Conservation (phyloP, 2,113 vertebrate genomes). For the Malurus melanocephalus region DNA sequence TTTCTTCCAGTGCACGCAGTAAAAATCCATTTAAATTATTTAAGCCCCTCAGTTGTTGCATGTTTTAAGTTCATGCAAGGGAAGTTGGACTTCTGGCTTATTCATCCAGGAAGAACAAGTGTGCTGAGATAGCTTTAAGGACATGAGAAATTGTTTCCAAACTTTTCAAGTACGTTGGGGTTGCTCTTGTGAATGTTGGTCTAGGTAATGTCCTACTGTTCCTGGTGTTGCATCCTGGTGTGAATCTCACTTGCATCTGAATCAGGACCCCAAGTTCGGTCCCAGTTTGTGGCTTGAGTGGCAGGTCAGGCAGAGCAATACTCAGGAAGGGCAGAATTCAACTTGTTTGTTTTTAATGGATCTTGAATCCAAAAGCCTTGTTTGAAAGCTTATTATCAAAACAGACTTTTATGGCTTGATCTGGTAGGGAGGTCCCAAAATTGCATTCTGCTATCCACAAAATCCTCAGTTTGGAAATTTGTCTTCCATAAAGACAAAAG, state of each 20-base stretch:
- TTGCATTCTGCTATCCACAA: not conserved
- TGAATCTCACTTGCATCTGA: not conserved
- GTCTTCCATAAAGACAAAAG: not conserved
- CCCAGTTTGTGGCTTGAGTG: not conserved
- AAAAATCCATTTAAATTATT: not conserved
- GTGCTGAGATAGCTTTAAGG: not conserved
- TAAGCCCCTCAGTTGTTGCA: not conserved
- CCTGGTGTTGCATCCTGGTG: not conserved
- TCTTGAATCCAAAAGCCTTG: not conserved
- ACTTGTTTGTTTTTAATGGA: not conserved
- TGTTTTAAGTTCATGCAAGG: not conserved
- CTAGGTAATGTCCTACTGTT: not conserved
- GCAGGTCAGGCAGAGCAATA: not conserved
- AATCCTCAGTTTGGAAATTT: not conserved
- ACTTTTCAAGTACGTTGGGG: rapidly evolving
- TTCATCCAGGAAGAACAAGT: not conserved
- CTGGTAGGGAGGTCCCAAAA: not conserved
- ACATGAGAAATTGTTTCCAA: not conserved
- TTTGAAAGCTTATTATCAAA: not conserved
- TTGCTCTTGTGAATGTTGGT: not conserved
- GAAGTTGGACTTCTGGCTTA: not conserved
- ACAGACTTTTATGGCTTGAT: not conserved
- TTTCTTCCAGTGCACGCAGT: not conserved
- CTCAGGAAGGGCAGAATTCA: not conserved
- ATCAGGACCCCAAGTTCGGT: not conserved